Evolutionary conservation across 2,888 invertebrate species (phyloP), one percentile per base, ranked within the genome.

Genomic region (Fragum whitleyi): DNA sequence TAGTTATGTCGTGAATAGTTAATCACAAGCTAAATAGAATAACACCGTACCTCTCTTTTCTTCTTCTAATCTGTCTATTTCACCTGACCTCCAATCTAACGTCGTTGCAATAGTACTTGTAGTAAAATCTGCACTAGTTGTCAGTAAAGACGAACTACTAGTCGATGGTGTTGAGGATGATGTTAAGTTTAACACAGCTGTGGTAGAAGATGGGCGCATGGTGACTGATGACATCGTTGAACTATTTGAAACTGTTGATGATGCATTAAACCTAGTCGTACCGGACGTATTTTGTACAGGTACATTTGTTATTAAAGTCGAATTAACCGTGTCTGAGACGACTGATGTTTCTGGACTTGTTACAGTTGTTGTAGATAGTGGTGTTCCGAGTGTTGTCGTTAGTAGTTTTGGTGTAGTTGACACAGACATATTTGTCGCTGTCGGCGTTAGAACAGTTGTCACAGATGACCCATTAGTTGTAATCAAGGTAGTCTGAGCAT

Each of bases 31-130:
- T n/a, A n/a, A n/a, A n/a, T n/a, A n/a, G n/a, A n/a, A n/a, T n/a
- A n/a, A n/a, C n/a, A n/a, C n/a, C n/a, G n/a, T 65, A 65, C 65
- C 65, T 39, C 36, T 36, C 21, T 65, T 65, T 16, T 69, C 26
- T 16, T 21, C 14, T 23, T 51, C 62, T 7, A 57, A 51, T 61
- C 28, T 23, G n/a, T 71, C 59, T n/a, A 57, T 71, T 55, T 71
- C 39, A 36, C 36, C 11, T 7, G 42, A 39, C 42, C 42, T 21
- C 14, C 23, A 7, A 65, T 42, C 42, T 2, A 2, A 11, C 23
- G 65, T 65, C 21, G 65, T 39, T 42, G n/a, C n/a, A 32, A 26
- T 53, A n/a, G 14, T 16, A 21, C 7, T 36, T 28, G 73, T 47
- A 36, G 32, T 36, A 62, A 47, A 36, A 36, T 36, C 32, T 36